Evolutionary conservation across 2,113 vertebrate genomes (phyloP), one percentile per base, ranked within the genome.

Genomic region (Azemiops feae): DNA sequence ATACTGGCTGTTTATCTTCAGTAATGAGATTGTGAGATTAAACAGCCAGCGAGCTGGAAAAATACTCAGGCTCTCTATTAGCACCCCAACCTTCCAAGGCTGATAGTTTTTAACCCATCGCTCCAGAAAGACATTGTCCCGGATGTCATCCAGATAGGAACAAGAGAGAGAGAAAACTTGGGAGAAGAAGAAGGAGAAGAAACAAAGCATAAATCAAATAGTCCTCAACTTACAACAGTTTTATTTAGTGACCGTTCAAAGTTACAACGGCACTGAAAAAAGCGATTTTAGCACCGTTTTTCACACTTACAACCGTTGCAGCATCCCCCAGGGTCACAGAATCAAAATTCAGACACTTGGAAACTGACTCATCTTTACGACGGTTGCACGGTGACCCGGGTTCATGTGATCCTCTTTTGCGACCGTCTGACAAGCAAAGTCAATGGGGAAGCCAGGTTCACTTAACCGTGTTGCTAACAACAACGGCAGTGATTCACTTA

Each of bases 1-100:
- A 94, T 94, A 95, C 39, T 86, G 88, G n/a, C 60, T 92, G 89
- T 90, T 43, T 91, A 94, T 92, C 54, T 60, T 93, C 89, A 93
- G 92, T 95, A 94, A 95, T 93, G 91, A 95, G 91, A 57, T 96
- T 85, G 58, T 94, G 92, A 94, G 93, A 95, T 81, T 93, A 94
- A 94, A 93, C 14, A 54, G 74, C 92, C 81, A 96, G 94, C 57
- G 92, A 50, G 3, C 58, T 50, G 57, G 0, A 22, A 39, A 4
- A 50, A 39, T 14, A 34, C 86, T 7, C 47, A 87, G 86, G 27
- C 94, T 91, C 93, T 87, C 92, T 93, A 64, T 91, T 87, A 91
- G 86, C 85, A 89, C 52, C 5, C 4, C 11, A 69, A 91, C 53
- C 93, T 64, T 20, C 1, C 30, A 23, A 2, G 81, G 5, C 89